A percentile compares a stretch with the other conserved stretches of the same genome.
phyloP scores from a whole-genome alignment of 2,888 invertebrate genomes.

The Nycteola revayana region DNA sequence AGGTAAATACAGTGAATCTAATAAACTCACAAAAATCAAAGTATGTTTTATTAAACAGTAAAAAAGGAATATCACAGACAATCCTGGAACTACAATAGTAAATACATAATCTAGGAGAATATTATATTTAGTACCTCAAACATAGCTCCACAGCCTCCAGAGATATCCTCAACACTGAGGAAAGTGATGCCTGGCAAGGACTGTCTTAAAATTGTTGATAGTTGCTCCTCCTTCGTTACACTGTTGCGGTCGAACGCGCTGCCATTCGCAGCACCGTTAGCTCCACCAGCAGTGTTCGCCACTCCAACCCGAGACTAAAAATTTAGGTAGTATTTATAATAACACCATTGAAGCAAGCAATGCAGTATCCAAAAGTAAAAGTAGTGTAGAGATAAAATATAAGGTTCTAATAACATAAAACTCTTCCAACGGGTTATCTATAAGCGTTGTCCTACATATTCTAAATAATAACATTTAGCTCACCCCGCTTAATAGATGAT shows the following conservation, averaged over 20 bases:
- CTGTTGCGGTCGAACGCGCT: conserved; percentile 57
- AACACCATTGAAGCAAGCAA: no score
- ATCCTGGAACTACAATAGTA: neutral
- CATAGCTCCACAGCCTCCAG: conserved; percentile 92
- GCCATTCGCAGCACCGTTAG: conserved; percentile 26
- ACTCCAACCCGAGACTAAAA: conserved; percentile 42
- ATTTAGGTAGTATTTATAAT: no score
- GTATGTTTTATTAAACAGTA: no score
- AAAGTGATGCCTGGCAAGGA: conserved; percentile 83
- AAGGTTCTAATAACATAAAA: neutral
- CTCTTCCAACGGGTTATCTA: no score
- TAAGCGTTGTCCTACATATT: no score
- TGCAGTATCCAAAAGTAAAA: neutral
- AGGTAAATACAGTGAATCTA: no score
- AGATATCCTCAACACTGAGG: conserved; percentile 86
- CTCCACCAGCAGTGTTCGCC: conserved; percentile 29
- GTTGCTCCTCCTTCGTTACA: conserved; percentile 60
- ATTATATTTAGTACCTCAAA: conserved; percentile 80
- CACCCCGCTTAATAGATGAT: conserved; percentile 49
- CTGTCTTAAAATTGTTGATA: conserved; percentile 54
- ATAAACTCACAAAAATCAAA: no score
- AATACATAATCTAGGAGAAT: neutral
- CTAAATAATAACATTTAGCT: no score
- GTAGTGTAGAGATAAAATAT: conserved; percentile 1
- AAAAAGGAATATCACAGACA: no score